A percentile compares a stretch with the other conserved stretches of the same genome.
Conservation (phyloP, 1,140 invertebrate genomes). For the Ostrea denselamellosa region DNA sequence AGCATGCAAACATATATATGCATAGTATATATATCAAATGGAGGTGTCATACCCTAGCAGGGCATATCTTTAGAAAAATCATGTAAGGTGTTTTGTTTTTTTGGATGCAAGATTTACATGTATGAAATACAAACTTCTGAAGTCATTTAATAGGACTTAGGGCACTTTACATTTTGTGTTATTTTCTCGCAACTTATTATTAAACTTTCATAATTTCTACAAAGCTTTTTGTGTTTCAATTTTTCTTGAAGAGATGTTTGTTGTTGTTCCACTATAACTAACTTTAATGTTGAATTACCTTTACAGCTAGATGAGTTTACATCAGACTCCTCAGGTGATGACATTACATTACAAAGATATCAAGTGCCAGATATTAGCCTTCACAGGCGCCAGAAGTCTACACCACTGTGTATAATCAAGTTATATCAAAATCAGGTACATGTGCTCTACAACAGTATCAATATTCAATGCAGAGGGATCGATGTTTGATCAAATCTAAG, state of each 20-base stretch:
- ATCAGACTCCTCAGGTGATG: background rate
- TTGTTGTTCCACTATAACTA: background rate
- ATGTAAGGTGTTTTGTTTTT: no score
- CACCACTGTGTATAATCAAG: background rate
- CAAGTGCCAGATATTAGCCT: background rate
- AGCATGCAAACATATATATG: no score
- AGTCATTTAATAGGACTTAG: no score
- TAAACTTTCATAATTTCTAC: background rate
- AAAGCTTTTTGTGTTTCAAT: background rate
- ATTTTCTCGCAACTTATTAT: background rate
- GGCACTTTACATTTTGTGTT: no score
- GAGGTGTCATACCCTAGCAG: no score
- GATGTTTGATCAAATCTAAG: no score
- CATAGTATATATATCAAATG: no score
- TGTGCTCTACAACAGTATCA: background rate
- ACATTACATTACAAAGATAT: background rate
- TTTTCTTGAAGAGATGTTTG: no score
- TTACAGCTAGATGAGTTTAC: background rate
- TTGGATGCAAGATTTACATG: no score
- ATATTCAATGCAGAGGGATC: background rate
- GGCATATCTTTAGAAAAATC: no score
- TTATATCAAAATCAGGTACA: background rate
- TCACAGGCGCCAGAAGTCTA: background rate
- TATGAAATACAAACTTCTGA: no score
- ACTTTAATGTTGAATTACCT: background rate